phyloP scores from a whole-genome alignment of 2,113 vertebrate genomes.

The Isurus oxyrinchus region DNA sequence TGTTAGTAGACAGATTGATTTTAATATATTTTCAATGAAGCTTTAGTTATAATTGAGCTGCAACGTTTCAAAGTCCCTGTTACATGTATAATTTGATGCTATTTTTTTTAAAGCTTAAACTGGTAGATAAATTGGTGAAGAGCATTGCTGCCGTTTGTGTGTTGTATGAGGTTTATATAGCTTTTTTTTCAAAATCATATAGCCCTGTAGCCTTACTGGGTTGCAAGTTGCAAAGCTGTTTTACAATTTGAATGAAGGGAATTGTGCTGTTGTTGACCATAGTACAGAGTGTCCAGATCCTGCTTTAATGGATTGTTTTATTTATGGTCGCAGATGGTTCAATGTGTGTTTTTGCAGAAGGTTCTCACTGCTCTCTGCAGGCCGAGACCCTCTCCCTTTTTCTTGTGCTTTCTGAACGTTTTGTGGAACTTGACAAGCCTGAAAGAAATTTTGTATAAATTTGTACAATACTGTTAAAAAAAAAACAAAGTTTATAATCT shows the following conservation, averaged over 20 bases:
- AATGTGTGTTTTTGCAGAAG: slow-evolving; percentile 55
- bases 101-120: slow-evolving; percentile 26
- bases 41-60: slow-evolving; percentile 21
- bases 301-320: slow-evolving; percentile 62
- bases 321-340: slow-evolving; percentile 54
- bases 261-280: slow-evolving; percentile 55
- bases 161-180: slow-evolving; percentile 31
- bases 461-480: slow-evolving; percentile 87
- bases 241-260: slow-evolving; percentile 53
- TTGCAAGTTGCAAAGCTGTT: slow-evolving; percentile 39
- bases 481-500: slow-evolving; percentile 80
- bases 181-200: slow-evolving; percentile 26
- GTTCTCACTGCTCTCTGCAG: slow-evolving; percentile 47
- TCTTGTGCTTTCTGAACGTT: slow-evolving; percentile 89
- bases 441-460: slow-evolving; percentile 94
- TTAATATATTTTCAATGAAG: not conserved
- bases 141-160: slow-evolving; percentile 29
- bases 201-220: slow-evolving; percentile 35
- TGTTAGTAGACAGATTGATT: not conserved
- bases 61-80: not conserved
- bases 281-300: slow-evolving; percentile 63
- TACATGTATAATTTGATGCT: not conserved
- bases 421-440: slow-evolving; percentile 89
- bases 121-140: slow-evolving; percentile 33
- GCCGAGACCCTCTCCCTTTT: slow-evolving; percentile 50